Evolutionary conservation across 2,113 vertebrate genomes (phyloP).

Genomic region (Saiga tatarica): DNA sequence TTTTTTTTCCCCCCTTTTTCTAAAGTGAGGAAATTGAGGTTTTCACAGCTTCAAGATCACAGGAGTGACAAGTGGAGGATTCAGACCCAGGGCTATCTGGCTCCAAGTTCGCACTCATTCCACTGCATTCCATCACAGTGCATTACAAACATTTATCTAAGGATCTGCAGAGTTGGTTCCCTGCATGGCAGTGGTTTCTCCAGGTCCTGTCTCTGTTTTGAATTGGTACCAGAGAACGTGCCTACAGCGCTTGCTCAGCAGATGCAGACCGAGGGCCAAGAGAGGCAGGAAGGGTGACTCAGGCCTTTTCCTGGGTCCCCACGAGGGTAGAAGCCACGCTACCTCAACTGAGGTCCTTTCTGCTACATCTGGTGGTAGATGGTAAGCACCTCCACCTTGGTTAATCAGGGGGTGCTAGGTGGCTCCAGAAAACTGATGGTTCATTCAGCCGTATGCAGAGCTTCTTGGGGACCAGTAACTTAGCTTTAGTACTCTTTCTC

Average conservation of each 20-base stretch:
- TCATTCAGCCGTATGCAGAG: background rate
- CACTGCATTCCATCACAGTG: background rate
- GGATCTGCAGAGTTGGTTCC: background rate
- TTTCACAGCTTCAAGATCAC: background rate
- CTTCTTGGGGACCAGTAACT: background rate
- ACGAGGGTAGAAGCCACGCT: background rate
- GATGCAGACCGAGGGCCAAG: fast-evolving
- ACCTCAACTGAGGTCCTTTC: background rate
- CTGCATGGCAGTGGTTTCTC: background rate
- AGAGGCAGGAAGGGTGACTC: background rate
- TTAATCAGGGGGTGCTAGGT: background rate
- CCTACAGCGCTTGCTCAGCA: background rate
- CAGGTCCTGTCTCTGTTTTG: background rate
- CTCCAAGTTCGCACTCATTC: background rate
- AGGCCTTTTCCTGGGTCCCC: background rate
- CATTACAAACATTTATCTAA: background rate
- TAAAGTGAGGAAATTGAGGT: background rate
- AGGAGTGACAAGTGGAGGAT: background rate
- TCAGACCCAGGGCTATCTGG: background rate
- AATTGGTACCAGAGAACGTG: background rate
- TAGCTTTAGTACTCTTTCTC: background rate
- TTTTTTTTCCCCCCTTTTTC: background rate
- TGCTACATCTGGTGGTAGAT: background rate
- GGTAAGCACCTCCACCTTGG: background rate
- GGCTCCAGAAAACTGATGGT: slow-evolving; percentile 18